A percentile compares a stretch with the other conserved stretches of the same genome.
phyloP scores from a whole-genome alignment of 2,888 invertebrate genomes.

The Embidobia sp. region DNA sequence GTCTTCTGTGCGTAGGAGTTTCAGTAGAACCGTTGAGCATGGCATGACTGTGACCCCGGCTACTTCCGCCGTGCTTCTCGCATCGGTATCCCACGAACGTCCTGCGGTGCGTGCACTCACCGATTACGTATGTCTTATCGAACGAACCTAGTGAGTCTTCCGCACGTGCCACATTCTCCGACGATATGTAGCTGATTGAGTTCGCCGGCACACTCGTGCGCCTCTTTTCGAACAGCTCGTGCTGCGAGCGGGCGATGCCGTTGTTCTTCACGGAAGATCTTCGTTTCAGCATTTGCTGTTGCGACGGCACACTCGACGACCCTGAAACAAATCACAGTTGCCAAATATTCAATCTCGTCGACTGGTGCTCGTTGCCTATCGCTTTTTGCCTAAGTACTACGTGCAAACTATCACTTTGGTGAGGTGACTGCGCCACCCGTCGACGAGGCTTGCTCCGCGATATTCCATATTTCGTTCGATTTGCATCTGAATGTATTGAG shows the following conservation, averaged over 20 bases:
- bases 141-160: slow-evolving; percentile 73
- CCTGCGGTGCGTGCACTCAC: slow-evolving; percentile 77
- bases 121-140: slow-evolving; percentile 75
- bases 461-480: no score
- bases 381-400: no score
- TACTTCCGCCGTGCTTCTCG: slow-evolving; percentile 77
- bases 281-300: slow-evolving; percentile 64
- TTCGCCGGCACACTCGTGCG: slow-evolving; percentile 69
- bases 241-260: slow-evolving; percentile 76
- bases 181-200: slow-evolving; percentile 78
- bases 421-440: no score
- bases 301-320: slow-evolving; percentile 44
- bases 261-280: slow-evolving; percentile 78
- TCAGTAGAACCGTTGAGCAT: slow-evolving; percentile 77
- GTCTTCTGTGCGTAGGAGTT: slow-evolving; percentile 69
- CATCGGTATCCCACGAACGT: slow-evolving; percentile 77
- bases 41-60: slow-evolving; percentile 70
- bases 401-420: no score
- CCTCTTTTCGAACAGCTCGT: slow-evolving; percentile 78
- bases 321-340: slow-evolving; percentile 31
- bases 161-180: slow-evolving; percentile 76
- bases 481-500: no score
- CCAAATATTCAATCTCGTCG: no score
- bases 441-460: no score
- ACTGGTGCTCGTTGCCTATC: no score